These are phyloP conservation scores for Limnephilus rhombicus DNA, from an alignment of 2,888 invertebrate genomes.

Conservation along the genomic window DNA sequence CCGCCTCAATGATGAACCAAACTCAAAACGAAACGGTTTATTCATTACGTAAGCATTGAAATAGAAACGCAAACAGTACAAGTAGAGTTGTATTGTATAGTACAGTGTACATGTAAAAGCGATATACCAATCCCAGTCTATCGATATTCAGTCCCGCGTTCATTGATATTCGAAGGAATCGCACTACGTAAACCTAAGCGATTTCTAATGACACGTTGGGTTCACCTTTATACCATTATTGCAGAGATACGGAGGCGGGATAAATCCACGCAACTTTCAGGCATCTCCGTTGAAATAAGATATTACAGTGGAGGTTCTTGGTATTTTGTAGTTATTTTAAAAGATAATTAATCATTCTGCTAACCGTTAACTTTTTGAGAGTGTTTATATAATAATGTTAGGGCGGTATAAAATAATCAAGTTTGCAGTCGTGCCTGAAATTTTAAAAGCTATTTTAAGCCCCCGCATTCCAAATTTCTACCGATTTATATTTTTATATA, in stretches of 20 bases:
- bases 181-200: conserved; percentile 57
- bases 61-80: neutral
- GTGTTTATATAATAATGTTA: too few species aligned
- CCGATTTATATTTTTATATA: too few species aligned
- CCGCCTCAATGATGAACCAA: neutral
- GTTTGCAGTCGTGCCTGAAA: too few species aligned
- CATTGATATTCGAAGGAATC: conserved; percentile 48
- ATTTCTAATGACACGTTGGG: conserved; percentile 64
- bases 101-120: neutral
- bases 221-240: conserved; percentile 61
- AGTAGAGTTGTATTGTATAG: neutral
- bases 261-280: conserved; percentile 41
- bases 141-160: conserved; percentile 46
- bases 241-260: conserved; percentile 26
- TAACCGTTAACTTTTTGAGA: neutral
- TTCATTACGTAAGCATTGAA: neutral
- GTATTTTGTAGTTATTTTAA: neutral
- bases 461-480: too few species aligned
- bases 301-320: neutral
- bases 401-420: too few species aligned
- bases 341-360: neutral
- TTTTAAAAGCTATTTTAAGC: too few species aligned
- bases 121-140: conserved; percentile 18
- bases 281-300: conserved; percentile 2
- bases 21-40: neutral